Conservation (phyloP, 2,797 vertebrate species). For the Psittacula echo region DNA sequence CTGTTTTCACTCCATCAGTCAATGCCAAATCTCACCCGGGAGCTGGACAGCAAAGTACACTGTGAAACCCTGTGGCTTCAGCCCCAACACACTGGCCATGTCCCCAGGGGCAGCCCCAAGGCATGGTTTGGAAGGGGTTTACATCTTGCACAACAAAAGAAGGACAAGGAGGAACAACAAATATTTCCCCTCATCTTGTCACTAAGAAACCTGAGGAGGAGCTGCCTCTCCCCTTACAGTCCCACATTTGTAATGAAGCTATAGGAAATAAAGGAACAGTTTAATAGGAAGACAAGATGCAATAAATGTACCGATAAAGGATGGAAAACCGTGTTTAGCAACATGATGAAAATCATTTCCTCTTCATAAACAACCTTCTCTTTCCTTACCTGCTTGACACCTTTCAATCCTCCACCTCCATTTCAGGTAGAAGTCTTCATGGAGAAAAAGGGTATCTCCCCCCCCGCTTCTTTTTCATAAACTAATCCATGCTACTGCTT, state of each 20-base stretch:
- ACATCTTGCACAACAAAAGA: neutral
- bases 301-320: neutral
- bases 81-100: neutral
- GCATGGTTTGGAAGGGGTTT: neutral
- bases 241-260: neutral
- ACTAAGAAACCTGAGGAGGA: neutral
- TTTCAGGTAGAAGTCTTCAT: conserved; percentile 53
- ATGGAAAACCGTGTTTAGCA: neutral
- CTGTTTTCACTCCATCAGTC: neutral
- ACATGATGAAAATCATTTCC: neutral
- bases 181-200: neutral
- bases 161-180: neutral
- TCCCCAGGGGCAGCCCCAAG: neutral
- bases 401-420: neutral
- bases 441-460: conserved; percentile 44
- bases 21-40: neutral
- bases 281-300: neutral
- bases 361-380: neutral
- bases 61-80: neutral
- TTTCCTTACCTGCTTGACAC: neutral
- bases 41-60: neutral
- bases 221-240: neutral
- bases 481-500: conserved; percentile 74
- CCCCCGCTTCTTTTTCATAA: conserved; percentile 54
- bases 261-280: neutral